These are phyloP conservation scores for Champsocephalus gunnari DNA, from an alignment of 2,797 vertebrate genomes.

Conservation along the genomic window DNA sequence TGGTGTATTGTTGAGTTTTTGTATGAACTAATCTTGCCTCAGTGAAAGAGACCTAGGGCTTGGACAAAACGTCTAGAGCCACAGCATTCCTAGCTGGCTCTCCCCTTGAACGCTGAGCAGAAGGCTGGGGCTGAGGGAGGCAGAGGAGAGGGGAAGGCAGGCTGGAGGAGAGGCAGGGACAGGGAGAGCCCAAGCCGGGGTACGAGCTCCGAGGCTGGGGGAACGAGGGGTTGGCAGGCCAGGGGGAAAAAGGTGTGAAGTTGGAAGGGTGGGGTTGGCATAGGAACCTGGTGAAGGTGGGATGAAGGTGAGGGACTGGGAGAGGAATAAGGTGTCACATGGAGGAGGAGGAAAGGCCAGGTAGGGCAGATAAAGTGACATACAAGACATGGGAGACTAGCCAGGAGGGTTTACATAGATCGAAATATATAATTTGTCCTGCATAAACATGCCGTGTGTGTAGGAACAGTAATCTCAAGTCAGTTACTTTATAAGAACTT, in stretches of 20 bases:
- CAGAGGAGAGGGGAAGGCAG: slow-evolving; percentile 70
- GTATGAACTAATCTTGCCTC: slow-evolving; percentile 99
- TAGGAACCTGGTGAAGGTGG: slow-evolving; percentile 3
- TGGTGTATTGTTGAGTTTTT: slow-evolving; percentile 99
- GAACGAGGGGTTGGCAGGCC: slow-evolving; percentile 16
- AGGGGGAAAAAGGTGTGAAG: not conserved
- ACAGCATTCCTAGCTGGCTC: slow-evolving; percentile 93
- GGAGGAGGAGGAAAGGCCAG: slow-evolving; percentile 7
- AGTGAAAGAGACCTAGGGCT: slow-evolving; percentile 95
- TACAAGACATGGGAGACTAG: not conserved
- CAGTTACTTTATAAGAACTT: not conserved
- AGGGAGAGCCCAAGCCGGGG: slow-evolving; percentile 68
- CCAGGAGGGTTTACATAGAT: not conserved
- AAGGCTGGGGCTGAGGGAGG: slow-evolving; percentile 89
- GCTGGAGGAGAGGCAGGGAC: slow-evolving; percentile 64
- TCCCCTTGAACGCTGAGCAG: slow-evolving; percentile 88
- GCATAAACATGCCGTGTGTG: not conserved
- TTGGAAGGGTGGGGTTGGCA: slow-evolving; percentile 16
- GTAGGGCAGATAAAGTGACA: slow-evolving; percentile 4
- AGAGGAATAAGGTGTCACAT: slow-evolving; percentile 5
- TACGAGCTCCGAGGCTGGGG: slow-evolving; percentile 68
- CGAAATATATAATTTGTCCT: not conserved
- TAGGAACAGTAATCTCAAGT: not conserved
- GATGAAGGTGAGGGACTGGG: slow-evolving; percentile 32
- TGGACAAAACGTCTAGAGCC: slow-evolving; percentile 99